Base-by-base conservation (phyloP, 2,113 vertebrate genomes). In the Myotis davidii region DNA sequence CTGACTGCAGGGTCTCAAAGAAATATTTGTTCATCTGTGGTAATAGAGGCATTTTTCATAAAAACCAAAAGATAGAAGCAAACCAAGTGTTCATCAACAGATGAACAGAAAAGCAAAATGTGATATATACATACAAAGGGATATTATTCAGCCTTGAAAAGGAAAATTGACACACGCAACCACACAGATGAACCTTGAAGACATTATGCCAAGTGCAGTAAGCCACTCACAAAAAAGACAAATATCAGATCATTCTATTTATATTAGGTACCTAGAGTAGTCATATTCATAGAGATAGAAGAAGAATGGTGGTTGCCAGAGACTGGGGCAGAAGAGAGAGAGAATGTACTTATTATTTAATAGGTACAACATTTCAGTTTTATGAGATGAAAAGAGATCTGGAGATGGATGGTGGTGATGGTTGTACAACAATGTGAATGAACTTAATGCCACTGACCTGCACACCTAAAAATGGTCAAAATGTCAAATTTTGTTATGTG, bases 391-490 rank as follows among this genome's bases (percentile, higher is more conserved):
- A 78, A 56, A 91, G 20, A 34, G 34, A 14, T 91, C 17, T 74
- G 37, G 32, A 65, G 42, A 27, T 59, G 13, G n/a, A 14, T 48
- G 20, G 37, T 52, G 37, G 48, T 48, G 23, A 67, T 20, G 61
- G 3, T 61, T 45, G 14, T n/a, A 76, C n/a, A 88, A 64, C 48
- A 79, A 20, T 37, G 32, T 85, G 52, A 81, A 54, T 37, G 17
- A 39, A 21, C 16, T 70, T 69, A 11, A 91, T 52, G 50, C 69
- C 32, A 59, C 54, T 59, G 9, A 59, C 65, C 9, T 52, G 3
- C 37, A 70, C 39, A 61, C 6, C 25, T 95, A 45, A 69, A 92
- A 81, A 73, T 81, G 39, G 21, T n/a, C 29, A 59, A 74, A 72
- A 39, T 52, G n/a, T 5, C 23, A 64, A 39, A 52, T 72, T 83